Evolutionary conservation across 2,113 vertebrate genomes (phyloP), one percentile per base, ranked within the genome.

Genomic region (Atlantisia rogersi): DNA sequence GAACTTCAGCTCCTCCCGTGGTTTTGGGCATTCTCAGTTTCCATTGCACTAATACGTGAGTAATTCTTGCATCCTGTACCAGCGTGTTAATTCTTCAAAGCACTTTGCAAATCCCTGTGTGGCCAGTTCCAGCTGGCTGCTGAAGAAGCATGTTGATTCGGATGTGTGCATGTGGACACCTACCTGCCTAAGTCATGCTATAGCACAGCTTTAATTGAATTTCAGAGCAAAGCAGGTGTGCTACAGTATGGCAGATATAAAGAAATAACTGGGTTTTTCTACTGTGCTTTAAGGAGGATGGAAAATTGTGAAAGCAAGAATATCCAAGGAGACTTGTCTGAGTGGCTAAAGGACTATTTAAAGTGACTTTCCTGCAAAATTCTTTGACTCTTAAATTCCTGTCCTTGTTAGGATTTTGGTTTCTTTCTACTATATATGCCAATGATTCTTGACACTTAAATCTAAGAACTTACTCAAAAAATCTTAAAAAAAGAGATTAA

Each of bases 71-170:
- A 8, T 80, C 63, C 81, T 6, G 1, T 48, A 79, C 53, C 32
- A 81, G 85, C 2, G n/a, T 82, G 91, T 63, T 96, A 96, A 96
- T 94, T 82, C 96, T 46, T 35, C 74, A 63, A 75, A 85, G 74
- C 82, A 69, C 59, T 73, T n/a, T 82, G 86, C 59, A 97, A 96
- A 95, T 95, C 96, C 95, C 88, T 46, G 15, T 0, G 4, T 59
- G 86, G 42, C 42, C 89, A 0, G 9, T 94, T 95, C 91, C 89
- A 95, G 95, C 91, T 95, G 95, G 89, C 93, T 3, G 12, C 69
- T 77, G 35, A 12, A 31, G n/a, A 37, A 24, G 50, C 70, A 15
- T 0, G 0, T 16, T 24, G 44, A 7, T 56, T 76, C 68, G 32
- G 56, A 63, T 4, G 48, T 13, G 16, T 50, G 28, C 44, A 4